Evolutionary conservation across 2,888 invertebrate species (phyloP).

Genomic region (Trilocha varians): DNA sequence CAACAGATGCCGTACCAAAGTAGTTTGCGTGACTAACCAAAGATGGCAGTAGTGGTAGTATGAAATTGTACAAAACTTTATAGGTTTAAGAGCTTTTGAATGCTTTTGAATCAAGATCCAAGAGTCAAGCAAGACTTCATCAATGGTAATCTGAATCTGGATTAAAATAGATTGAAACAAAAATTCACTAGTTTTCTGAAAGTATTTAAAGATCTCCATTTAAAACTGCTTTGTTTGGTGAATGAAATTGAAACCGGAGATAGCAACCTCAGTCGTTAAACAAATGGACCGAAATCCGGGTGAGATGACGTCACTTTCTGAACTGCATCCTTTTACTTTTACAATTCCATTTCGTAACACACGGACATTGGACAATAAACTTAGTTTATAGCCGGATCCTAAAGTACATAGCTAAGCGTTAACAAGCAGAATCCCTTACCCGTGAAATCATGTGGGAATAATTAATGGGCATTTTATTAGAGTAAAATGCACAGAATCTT

Average conservation of each 20-base stretch:
- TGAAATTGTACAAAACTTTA: too few relatives aligned
- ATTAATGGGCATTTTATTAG: too few relatives aligned
- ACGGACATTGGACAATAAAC: neutral
- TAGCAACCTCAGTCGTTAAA: conserved; percentile 32
- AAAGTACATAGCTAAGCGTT: too few relatives aligned
- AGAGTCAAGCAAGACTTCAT: too few relatives aligned
- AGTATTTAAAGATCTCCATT: neutral
- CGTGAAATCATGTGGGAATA: too few relatives aligned
- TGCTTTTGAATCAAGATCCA: too few relatives aligned
- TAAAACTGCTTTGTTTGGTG: conserved; percentile 4
- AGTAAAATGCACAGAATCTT: too few relatives aligned
- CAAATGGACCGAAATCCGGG: conserved; percentile 36
- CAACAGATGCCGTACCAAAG: conserved; percentile 28
- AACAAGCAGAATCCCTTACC: too few relatives aligned
- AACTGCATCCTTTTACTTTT: conserved; percentile 40
- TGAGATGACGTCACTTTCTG: conserved; percentile 35
- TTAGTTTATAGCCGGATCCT: too few relatives aligned
- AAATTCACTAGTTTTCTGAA: neutral
- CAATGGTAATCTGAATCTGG: too few relatives aligned
- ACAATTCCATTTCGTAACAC: conserved; percentile 7
- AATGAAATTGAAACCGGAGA: conserved; percentile 22
- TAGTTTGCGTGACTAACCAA: neutral
- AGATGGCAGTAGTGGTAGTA: conserved; percentile 5
- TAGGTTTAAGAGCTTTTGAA: too few relatives aligned
- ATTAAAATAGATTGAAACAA: too few relatives aligned